Evolutionary conservation across 2,113 vertebrate species (phyloP).

Genomic region (Lagenorhynchus albirostris): DNA sequence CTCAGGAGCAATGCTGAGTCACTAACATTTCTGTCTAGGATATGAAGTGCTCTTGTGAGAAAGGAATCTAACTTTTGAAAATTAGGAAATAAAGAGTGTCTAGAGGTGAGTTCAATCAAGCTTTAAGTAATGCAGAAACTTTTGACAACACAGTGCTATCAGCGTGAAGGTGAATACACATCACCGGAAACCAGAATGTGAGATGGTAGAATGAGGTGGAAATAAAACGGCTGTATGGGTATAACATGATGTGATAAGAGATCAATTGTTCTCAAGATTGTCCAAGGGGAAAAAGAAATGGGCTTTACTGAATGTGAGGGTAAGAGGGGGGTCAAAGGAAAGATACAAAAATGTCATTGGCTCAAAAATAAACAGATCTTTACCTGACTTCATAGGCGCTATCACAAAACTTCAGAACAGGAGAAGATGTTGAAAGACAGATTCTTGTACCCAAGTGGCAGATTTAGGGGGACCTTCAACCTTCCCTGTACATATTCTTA

Average conservation of each 20-base stretch:
- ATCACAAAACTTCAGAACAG: neutral
- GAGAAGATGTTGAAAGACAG: neutral
- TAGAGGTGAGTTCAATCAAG: neutral
- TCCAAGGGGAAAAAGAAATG: neutral
- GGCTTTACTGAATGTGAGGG: neutral
- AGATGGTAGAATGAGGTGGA: neutral
- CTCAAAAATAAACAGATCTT: neutral
- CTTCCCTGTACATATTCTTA: neutral
- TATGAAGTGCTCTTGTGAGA: neutral
- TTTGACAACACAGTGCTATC: neutral
- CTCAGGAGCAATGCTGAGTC: conserved; percentile 19
- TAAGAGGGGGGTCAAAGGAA: neutral
- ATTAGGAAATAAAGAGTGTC: neutral
- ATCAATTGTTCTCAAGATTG: neutral
- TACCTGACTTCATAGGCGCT: neutral
- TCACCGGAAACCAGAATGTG: neutral
- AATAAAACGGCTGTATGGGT: neutral
- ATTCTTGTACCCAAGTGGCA: neutral
- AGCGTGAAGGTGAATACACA: neutral
- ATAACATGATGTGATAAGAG: neutral
- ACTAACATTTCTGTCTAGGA: neutral
- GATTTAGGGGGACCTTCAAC: neutral
- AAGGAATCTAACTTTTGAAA: neutral
- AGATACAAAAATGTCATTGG: neutral
- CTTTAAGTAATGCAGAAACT: neutral